These are phyloP conservation scores for Euura saliciscinereae DNA, from an alignment of 1,140 invertebrate species.

Conservation along the genomic window DNA sequence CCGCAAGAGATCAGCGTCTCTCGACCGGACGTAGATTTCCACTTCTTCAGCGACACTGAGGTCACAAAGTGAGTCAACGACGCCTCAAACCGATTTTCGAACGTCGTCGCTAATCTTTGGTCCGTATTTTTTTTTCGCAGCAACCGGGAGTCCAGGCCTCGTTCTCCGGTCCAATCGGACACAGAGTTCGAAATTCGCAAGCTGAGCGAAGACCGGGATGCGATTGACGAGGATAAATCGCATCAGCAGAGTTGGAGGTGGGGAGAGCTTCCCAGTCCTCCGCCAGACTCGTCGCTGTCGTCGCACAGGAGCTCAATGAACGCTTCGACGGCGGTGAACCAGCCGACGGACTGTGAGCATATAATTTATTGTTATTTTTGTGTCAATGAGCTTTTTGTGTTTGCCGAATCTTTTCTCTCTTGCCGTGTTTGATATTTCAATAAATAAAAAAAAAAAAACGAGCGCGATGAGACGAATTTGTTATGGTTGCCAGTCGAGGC, in stretches of 20 bases:
- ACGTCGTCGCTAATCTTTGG: conserved; percentile 4
- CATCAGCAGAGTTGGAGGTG: conserved; percentile 88
- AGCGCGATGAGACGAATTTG: neutral
- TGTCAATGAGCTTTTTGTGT: neutral
- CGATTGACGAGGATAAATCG: conserved; percentile 57
- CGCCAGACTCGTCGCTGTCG: conserved; percentile 40
- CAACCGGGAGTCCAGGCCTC: conserved; percentile 71
- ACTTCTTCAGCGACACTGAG: conserved; percentile 94
- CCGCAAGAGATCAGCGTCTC: conserved; percentile 24
- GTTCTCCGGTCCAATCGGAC: conserved; percentile 89
- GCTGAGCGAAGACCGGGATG: conserved; percentile 62
- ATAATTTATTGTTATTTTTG: neutral
- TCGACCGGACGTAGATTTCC: conserved; percentile 69
- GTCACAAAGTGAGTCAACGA: conserved; percentile 68
- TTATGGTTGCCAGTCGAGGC: conserved; percentile 57
- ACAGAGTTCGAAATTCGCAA: conserved; percentile 88
- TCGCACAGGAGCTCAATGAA: conserved; percentile 45
- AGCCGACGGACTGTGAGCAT: conserved; percentile 44
- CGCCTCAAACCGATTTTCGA: conserved; percentile 3
- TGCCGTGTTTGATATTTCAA: neutral
- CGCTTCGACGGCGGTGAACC: conserved; percentile 32
- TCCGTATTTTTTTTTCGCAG: conserved; percentile 46
- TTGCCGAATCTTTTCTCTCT: conserved; percentile 3
- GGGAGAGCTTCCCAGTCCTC: conserved; percentile 87
- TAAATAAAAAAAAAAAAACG: neutral